Conservation (phyloP, 1,140 invertebrate species). For the Bombus picipes region DNA sequence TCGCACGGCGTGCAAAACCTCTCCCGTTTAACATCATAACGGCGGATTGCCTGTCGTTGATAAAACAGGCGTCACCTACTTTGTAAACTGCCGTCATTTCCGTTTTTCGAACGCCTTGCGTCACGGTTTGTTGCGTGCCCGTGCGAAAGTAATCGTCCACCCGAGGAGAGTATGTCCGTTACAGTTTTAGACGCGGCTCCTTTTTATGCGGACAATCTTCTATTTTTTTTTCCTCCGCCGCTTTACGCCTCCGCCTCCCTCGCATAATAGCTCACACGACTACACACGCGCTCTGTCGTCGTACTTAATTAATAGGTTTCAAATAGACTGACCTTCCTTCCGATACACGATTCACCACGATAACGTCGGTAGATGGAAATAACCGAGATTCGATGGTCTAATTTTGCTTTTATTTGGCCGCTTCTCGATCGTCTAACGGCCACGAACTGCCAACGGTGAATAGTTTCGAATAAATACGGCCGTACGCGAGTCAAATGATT, state of each 20-base stretch:
- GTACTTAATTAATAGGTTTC: slow-evolving; percentile 23
- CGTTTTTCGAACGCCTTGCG: slow-evolving; percentile 40
- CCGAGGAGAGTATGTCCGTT: background rate
- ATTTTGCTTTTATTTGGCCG: slow-evolving; percentile 36
- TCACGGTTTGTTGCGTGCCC: slow-evolving; percentile 33
- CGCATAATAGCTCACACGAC: background rate
- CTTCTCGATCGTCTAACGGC: background rate
- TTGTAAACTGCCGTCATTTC: slow-evolving; percentile 26
- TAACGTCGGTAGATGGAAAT: slow-evolving; percentile 30
- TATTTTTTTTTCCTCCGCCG: background rate
- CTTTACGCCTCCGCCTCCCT: background rate
- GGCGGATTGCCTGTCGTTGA: slow-evolving; percentile 20
- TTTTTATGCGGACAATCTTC: slow-evolving; percentile 18
- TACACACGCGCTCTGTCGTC: background rate
- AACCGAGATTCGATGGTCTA: slow-evolving; percentile 31
- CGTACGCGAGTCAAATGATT: background rate
- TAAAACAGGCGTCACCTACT: slow-evolving; percentile 42
- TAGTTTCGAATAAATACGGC: background rate
- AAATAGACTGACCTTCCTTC: background rate
- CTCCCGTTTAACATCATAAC: background rate
- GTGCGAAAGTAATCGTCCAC: slow-evolving; percentile 30
- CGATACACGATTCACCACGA: slow-evolving; percentile 2
- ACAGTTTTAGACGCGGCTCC: slow-evolving; percentile 34
- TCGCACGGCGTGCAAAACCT: background rate
- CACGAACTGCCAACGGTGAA: too few relatives aligned